Evolutionary conservation across 2,888 invertebrate genomes (phyloP).

Genomic region (Halictus ligatus): DNA sequence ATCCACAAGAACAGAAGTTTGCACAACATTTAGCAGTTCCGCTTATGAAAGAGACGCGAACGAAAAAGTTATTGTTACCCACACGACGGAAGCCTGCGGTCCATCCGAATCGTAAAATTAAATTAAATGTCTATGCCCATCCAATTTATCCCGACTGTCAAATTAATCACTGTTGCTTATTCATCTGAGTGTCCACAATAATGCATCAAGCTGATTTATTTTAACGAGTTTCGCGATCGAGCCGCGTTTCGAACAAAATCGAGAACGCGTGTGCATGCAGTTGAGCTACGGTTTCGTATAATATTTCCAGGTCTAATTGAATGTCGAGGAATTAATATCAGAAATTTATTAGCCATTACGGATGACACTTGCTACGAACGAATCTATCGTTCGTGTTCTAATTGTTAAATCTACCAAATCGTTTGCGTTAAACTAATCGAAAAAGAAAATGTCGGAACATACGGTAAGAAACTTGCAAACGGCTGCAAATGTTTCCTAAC

Average conservation of each 20-base stretch:
- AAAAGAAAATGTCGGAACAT: too few species aligned
- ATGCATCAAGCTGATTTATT: neutral
- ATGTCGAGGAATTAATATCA: constrained; percentile 11
- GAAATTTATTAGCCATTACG: constrained; percentile 24
- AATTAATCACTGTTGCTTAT: neutral
- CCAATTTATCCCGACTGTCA: neutral
- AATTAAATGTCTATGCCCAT: neutral
- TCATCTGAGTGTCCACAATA: neutral
- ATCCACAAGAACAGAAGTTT: neutral
- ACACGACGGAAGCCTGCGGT: neutral
- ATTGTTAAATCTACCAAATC: neutral
- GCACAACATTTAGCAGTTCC: neutral
- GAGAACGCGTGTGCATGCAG: neutral
- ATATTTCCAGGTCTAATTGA: constrained; percentile 17
- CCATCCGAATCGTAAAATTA: neutral
- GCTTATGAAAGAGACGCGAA: neutral
- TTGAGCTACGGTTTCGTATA: neutral
- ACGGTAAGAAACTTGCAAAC: neutral
- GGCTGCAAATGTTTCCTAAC: neutral
- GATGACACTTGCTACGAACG: neutral
- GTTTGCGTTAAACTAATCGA: too few species aligned
- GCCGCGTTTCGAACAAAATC: neutral
- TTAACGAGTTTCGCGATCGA: neutral
- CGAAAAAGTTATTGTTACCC: neutral
- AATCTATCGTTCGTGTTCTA: constrained; percentile 1